These are phyloP conservation scores for Schizopygopsis malacanthus DNA, from an alignment of 2,797 vertebrate genomes.

Conservation along the genomic window DNA sequence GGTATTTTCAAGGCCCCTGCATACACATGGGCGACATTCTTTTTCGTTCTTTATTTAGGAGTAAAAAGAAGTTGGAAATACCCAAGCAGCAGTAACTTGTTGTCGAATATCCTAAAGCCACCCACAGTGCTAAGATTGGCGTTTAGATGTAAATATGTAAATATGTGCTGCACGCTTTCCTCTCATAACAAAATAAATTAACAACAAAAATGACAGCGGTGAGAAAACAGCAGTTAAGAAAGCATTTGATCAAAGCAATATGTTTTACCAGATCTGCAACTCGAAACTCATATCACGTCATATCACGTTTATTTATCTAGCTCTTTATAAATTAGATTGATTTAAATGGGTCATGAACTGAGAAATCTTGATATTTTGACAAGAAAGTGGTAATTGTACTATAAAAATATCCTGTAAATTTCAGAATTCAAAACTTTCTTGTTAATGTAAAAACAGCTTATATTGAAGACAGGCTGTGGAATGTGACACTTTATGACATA, in stretches of 20 bases:
- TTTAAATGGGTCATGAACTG: no score
- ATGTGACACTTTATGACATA: no score
- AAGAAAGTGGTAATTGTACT: no score
- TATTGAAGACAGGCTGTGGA: no score
- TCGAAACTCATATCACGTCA: neutral
- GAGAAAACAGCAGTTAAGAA: neutral
- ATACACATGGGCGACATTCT: fast-evolving
- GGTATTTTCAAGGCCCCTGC: neutral
- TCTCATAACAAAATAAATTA: neutral
- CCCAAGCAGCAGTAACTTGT: neutral
- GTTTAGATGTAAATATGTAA: neutral
- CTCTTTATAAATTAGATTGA: no score
- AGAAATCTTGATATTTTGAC: no score
- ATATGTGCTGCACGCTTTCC: neutral
- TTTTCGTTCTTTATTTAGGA: neutral
- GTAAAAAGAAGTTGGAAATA: neutral
- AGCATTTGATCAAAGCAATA: neutral
- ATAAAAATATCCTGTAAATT: no score
- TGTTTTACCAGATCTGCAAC: neutral
- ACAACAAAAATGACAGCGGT: neutral
- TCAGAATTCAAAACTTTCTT: no score
- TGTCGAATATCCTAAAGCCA: neutral
- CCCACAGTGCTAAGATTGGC: neutral
- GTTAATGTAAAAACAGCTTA: no score
- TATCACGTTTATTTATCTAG: neutral